Evolutionary conservation across 2,113 vertebrate species (phyloP).

Genomic region (Turnix velox): DNA sequence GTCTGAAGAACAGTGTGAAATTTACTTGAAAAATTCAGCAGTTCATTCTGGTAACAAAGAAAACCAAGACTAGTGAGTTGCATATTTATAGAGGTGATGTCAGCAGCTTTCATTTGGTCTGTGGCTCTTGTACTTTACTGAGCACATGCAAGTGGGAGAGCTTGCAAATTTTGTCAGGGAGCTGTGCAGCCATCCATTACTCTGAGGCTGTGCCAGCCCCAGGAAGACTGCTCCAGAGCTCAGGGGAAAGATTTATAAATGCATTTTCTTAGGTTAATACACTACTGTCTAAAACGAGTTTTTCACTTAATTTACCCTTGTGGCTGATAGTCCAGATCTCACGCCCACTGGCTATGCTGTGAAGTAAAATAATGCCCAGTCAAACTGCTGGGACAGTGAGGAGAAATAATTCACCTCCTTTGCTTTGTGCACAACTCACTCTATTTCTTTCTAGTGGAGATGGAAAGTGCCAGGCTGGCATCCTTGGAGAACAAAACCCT

Average conservation of each 20-base stretch:
- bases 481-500: not conserved
- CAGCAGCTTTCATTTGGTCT: not conserved
- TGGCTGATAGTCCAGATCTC: not conserved
- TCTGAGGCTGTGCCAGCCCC: not conserved
- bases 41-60: not conserved
- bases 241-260: not conserved
- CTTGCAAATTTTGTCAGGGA: not conserved
- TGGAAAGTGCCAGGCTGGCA: not conserved
- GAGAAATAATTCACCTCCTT: not conserved
- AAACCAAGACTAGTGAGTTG: not conserved
- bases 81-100: not conserved
- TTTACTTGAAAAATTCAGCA: constrained; percentile 13
- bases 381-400: not conserved
- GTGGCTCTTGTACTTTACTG: not conserved
- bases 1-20: constrained; percentile 29
- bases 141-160: not conserved
- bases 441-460: not conserved
- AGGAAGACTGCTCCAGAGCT: not conserved
- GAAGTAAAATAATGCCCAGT: not conserved
- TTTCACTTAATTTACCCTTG: not conserved
- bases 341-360: not conserved
- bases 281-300: not conserved
- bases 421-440: not conserved
- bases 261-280: not conserved
- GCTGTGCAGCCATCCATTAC: not conserved